Conservation (phyloP, 92 coral and sea anemone genomes). For the Zoanthus solanderi region DNA sequence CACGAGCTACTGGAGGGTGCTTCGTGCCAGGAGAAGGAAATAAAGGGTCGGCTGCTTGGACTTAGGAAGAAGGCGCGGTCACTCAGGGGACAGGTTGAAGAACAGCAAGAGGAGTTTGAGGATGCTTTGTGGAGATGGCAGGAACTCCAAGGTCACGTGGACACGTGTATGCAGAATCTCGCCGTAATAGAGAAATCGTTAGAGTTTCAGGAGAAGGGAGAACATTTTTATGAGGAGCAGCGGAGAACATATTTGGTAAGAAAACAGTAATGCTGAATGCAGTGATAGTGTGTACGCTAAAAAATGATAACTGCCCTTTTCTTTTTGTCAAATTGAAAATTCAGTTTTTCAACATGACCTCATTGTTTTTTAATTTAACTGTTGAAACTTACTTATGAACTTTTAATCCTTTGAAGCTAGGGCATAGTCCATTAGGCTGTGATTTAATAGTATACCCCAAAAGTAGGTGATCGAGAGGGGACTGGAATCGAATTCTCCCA, state of each 20-base stretch:
- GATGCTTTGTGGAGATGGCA: constrained; percentile 90
- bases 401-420: no score
- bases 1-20: constrained; percentile 68
- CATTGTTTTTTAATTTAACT: no score
- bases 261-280: background rate
- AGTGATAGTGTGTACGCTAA: no score
- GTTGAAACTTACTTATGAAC: no score
- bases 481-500: no score
- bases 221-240: constrained; percentile 72
- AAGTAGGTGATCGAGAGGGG: no score
- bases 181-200: constrained; percentile 80
- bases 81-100: constrained; percentile 87
- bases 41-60: constrained; percentile 69
- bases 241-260: constrained; percentile 73
- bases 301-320: no score
- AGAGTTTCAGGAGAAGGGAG: constrained; percentile 75
- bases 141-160: constrained; percentile 81
- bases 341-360: no score
- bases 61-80: constrained; percentile 67
- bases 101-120: constrained; percentile 83
- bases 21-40: constrained; percentile 73
- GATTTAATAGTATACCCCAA: no score
- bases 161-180: constrained; percentile 79
- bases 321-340: no score
- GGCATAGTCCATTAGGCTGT: no score